These are phyloP conservation scores for Panopea generosa DNA, from an alignment of 2,888 invertebrate genomes.

Conservation along the genomic window DNA sequence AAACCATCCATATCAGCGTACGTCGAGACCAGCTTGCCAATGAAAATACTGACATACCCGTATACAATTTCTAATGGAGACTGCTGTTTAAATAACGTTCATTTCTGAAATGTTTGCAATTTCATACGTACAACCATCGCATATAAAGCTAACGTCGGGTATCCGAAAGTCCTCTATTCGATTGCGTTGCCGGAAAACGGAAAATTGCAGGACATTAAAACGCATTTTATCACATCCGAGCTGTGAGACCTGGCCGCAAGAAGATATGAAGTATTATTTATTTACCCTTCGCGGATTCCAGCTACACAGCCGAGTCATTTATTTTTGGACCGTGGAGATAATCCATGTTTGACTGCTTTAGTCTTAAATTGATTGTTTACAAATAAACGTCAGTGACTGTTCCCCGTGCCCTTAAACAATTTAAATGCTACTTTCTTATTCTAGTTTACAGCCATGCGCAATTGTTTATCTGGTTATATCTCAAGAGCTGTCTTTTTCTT, in stretches of 20 bases:
- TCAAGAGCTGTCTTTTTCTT: too few relatives aligned
- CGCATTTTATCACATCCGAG: slow-evolving; percentile 54
- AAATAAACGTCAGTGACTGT: slow-evolving; percentile 22
- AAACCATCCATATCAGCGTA: too few relatives aligned
- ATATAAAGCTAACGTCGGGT: slow-evolving; percentile 37
- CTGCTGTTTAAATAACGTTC: slow-evolving; percentile 31
- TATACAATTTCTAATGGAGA: slow-evolving; percentile 32
- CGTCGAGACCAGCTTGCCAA: too few relatives aligned
- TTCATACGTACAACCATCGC: slow-evolving; percentile 43
- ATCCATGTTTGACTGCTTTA: slow-evolving; percentile 48
- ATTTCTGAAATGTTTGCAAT: slow-evolving; percentile 38
- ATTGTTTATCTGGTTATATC: too few relatives aligned
- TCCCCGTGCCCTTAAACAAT: too few relatives aligned
- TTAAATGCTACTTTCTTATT: too few relatives aligned
- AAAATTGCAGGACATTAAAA: slow-evolving; percentile 55
- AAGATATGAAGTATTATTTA: slow-evolving; percentile 49
- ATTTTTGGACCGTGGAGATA: slow-evolving; percentile 45
- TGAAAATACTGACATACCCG: too few relatives aligned
- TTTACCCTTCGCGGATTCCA: slow-evolving; percentile 37
- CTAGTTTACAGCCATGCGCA: too few relatives aligned
- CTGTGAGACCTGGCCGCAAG: slow-evolving; percentile 45
- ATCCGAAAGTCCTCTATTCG: slow-evolving; percentile 38
- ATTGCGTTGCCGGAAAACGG: slow-evolving; percentile 60
- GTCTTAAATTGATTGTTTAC: slow-evolving; percentile 35
- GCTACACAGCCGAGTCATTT: slow-evolving; percentile 53